phyloP scores from a whole-genome alignment of 2,113 vertebrate species.

The Artemisiospiza belli region DNA sequence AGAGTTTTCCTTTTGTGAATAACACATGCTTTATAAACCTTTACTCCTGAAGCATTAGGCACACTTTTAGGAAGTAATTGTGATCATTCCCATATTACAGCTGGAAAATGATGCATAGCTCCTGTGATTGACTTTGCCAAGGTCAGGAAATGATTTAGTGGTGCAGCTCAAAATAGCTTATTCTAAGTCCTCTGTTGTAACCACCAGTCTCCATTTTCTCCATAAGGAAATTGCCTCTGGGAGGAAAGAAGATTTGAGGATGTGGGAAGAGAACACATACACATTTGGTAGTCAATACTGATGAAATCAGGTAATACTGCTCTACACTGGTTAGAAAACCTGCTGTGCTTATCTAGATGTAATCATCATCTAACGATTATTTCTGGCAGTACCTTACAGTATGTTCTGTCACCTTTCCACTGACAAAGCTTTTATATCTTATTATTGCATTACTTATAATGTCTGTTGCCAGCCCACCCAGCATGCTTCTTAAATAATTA shows the following conservation, averaged over 20 bases:
- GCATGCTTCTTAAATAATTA: slow-evolving; percentile 41
- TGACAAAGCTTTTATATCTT: background rate
- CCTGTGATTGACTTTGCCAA: slow-evolving; percentile 40
- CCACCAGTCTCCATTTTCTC: background rate
- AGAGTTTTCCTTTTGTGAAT: background rate
- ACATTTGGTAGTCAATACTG: slow-evolving; percentile 1
- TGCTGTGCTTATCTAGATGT: background rate
- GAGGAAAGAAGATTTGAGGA: background rate
- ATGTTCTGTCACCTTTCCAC: slow-evolving; percentile 21
- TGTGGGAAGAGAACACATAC: background rate
- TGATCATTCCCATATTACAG: background rate
- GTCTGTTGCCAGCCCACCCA: slow-evolving; percentile 3
- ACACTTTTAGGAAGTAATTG: background rate
- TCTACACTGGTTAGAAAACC: background rate
- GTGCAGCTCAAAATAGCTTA: slow-evolving; percentile 10
- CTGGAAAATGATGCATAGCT: slow-evolving; percentile 41
- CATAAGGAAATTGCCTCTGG: background rate
- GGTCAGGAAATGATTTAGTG: slow-evolving; percentile 33
- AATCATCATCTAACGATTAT: background rate
- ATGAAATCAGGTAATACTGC: slow-evolving; percentile 1
- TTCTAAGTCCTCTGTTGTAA: slow-evolving; percentile 6
- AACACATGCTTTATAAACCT: background rate
- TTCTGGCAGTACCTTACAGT: background rate
- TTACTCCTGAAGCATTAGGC: background rate
- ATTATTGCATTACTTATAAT: slow-evolving; percentile 11